Evolutionary conservation across 2,113 vertebrate genomes (phyloP).

Genomic region (Petromus typicus): DNA sequence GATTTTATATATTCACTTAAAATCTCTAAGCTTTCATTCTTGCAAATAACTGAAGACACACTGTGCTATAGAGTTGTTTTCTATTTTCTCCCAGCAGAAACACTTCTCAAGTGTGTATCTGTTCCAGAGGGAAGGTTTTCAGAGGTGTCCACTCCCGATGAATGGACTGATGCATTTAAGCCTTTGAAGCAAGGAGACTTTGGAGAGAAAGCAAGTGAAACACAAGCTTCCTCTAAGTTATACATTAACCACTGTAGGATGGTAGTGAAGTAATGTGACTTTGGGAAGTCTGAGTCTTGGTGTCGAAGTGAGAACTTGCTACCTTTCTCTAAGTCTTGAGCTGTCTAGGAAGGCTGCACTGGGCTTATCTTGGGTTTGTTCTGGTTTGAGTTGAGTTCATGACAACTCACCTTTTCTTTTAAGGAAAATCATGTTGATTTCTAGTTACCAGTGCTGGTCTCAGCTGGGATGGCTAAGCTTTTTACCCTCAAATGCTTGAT

Average conservation of each 20-base stretch:
- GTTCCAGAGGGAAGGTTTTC: constrained; percentile 90
- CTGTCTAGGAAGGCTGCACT: constrained; percentile 99
- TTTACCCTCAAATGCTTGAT: constrained; percentile 95
- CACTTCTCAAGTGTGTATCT: constrained; percentile 90
- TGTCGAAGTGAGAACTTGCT: constrained; percentile 95
- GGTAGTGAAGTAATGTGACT: constrained; percentile 92
- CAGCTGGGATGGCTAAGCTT: too few relatives aligned
- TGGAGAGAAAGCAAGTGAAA: constrained; percentile 91
- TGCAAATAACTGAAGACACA: constrained; percentile 91
- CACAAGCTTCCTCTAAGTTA: constrained; percentile 96
- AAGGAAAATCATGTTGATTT: constrained; percentile 99
- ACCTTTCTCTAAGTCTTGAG: constrained; percentile 97
- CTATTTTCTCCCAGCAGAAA: constrained; percentile 93
- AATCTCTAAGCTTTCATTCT: constrained; percentile 92
- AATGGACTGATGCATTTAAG: constrained; percentile 95
- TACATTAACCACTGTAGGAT: constrained; percentile 95
- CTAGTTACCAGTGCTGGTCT: constrained; percentile 96
- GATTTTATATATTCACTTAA: constrained; percentile 95
- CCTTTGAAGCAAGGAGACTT: constrained; percentile 94
- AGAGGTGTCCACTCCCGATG: constrained; percentile 94
- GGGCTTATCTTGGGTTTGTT: constrained; percentile 99
- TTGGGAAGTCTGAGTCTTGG: constrained; percentile 96
- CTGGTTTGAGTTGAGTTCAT: constrained; percentile 99
- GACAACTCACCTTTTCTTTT: constrained; percentile 99
- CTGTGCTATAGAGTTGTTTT: constrained; percentile 91